Percentiles rank a stretch among this genome's conserved stretches.
Evolutionary conservation across 2,113 vertebrate species (phyloP).

Genomic region (Myiopsitta monachus): DNA sequence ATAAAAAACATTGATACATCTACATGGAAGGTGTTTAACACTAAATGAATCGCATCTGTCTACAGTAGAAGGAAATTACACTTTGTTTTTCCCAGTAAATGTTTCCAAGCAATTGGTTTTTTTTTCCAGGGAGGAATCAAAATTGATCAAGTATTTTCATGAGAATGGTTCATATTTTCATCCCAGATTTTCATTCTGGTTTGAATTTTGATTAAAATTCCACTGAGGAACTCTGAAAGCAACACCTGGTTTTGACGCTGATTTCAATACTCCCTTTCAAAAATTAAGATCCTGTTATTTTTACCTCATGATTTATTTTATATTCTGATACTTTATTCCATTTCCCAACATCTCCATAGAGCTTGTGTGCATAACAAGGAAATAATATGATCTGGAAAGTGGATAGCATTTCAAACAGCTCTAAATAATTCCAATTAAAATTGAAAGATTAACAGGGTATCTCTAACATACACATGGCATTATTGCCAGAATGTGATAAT

Average conservation of each 20-base stretch:
- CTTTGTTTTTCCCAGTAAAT: background rate
- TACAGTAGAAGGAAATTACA: background rate
- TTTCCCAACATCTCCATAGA: background rate
- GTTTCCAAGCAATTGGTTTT: background rate
- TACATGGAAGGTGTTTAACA: background rate
- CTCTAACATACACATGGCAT: background rate
- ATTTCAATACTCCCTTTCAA: background rate
- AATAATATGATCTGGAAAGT: background rate
- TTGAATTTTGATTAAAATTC: background rate
- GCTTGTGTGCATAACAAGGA: background rate
- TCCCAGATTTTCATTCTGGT: background rate
- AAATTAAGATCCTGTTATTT: rapidly evolving
- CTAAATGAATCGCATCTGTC: background rate
- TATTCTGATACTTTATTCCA: background rate
- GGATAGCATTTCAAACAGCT: background rate
- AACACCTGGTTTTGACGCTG: rapidly evolving
- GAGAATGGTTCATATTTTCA: background rate
- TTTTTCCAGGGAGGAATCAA: background rate
- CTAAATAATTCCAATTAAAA: background rate
- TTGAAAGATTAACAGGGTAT: rapidly evolving
- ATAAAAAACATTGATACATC: background rate
- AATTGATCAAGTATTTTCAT: background rate
- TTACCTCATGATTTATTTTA: background rate
- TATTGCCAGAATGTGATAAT: background rate
- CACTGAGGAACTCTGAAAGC: background rate